Percentiles rank a stretch among this genome's conserved stretches.
These are phyloP conservation scores for Coelopa frigida DNA, from an alignment of 1,140 invertebrate species.

Conservation along the genomic window DNA sequence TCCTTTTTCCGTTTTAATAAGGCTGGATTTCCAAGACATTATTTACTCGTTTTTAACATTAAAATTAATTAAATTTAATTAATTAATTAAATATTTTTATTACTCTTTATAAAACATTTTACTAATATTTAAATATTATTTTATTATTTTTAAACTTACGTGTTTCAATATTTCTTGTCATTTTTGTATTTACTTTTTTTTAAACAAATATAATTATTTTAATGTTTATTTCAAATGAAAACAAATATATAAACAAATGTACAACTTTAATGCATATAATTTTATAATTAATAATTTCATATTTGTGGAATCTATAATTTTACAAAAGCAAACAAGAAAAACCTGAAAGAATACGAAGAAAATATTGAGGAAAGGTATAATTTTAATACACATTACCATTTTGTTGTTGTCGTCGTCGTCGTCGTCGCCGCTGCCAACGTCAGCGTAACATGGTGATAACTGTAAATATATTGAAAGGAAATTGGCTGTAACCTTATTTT, in stretches of 20 bases:
- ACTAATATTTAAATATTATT: slow-evolving; percentile 3
- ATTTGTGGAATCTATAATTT: too few relatives aligned
- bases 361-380: too few relatives aligned
- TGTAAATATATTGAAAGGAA: slow-evolving; percentile 3
- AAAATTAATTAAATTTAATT: slow-evolving; percentile 4
- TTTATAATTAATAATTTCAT: too few relatives aligned
- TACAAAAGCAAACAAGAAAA: too few relatives aligned
- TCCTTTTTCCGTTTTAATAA: slow-evolving; percentile 28
- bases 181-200: slow-evolving; percentile 8
- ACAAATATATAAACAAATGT: slow-evolving; percentile 2
- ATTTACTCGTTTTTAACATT: slow-evolving; percentile 26
- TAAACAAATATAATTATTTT: neutral
- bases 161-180: slow-evolving; percentile 15
- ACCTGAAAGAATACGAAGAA: too few relatives aligned
- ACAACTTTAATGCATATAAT: slow-evolving; percentile 1
- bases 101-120: slow-evolving; percentile 19
- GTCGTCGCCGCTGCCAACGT: too few relatives aligned
- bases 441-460: too few relatives aligned
- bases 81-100: slow-evolving; percentile 14
- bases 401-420: too few relatives aligned
- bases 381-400: too few relatives aligned
- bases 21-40: slow-evolving; percentile 46
- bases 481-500: slow-evolving; percentile 1
- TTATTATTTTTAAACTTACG: slow-evolving; percentile 7
- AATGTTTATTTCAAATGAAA: slow-evolving; percentile 1